phyloP scores from a whole-genome alignment of 2,888 invertebrate genomes.

The Magallana nippona region DNA sequence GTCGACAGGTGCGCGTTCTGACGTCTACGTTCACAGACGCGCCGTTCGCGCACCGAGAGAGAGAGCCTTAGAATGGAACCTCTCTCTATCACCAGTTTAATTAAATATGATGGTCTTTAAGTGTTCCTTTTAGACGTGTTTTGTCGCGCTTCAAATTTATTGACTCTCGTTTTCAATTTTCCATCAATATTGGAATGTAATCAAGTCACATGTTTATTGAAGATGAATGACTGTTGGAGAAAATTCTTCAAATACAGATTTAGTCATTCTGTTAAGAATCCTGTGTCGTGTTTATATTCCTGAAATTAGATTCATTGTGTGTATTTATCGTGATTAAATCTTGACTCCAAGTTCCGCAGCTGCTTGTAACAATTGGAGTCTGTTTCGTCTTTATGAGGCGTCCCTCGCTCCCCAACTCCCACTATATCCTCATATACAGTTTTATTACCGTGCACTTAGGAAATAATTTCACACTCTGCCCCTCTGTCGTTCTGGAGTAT shows the following conservation, averaged over 20 bases:
- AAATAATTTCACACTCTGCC: conserved; percentile 45
- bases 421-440: conserved; percentile 36
- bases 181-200: conserved; percentile 13
- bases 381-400: conserved; percentile 42
- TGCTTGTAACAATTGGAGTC: conserved; percentile 10
- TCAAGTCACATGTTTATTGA: conserved; percentile 8
- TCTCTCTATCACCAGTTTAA: conserved; percentile 7
- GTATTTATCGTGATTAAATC: conserved; percentile 31
- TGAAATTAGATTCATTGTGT: conserved; percentile 26
- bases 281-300: conserved; percentile 19
- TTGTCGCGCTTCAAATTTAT: conserved; percentile 20
- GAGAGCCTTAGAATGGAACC: neutral
- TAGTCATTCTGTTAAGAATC: conserved; percentile 30
- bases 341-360: neutral
- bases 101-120: conserved; percentile 11
- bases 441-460: conserved; percentile 45
- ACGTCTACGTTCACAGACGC: neutral
- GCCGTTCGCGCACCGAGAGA: neutral
- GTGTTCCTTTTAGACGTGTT: conserved; percentile 1
- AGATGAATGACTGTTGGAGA: neutral
- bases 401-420: conserved; percentile 32
- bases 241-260: neutral
- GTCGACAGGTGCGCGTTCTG: conserved; percentile 11
- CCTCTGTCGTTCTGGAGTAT: conserved; percentile 11
- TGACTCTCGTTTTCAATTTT: conserved; percentile 25